Evolutionary conservation across 2,113 vertebrate genomes (phyloP).

Genomic region (Polyodon spathula): DNA sequence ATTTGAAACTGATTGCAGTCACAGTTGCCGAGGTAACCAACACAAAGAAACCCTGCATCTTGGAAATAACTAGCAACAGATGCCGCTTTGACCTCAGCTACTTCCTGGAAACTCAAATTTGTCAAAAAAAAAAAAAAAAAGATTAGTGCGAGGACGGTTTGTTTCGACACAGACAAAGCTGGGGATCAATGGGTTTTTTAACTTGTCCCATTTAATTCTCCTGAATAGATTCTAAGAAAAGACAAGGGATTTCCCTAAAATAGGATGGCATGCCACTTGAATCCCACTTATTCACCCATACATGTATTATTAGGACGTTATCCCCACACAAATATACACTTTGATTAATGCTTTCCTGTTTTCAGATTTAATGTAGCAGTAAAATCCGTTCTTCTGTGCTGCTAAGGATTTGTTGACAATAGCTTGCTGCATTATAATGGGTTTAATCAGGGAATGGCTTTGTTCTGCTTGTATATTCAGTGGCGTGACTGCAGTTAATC

Average conservation of each 20-base stretch:
- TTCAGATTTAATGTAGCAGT: too few species aligned
- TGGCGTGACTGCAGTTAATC: too few species aligned
- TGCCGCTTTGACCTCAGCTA: slow-evolving; percentile 78
- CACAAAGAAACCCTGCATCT: slow-evolving; percentile 62
- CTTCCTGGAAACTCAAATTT: slow-evolving; percentile 89
- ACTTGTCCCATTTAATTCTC: slow-evolving; percentile 2
- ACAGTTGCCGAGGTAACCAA: slow-evolving; percentile 62
- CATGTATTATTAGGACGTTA: neutral
- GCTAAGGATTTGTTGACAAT: too few species aligned
- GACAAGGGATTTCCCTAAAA: neutral
- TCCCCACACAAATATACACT: too few species aligned
- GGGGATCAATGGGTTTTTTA: slow-evolving; percentile 8
- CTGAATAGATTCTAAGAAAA: neutral
- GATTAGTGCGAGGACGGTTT: slow-evolving; percentile 65
- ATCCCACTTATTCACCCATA: neutral
- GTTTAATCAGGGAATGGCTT: too few species aligned
- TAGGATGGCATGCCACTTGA: too few species aligned
- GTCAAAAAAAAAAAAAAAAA: slow-evolving; percentile 81
- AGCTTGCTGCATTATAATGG: too few species aligned
- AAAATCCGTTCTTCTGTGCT: too few species aligned
- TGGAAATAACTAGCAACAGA: slow-evolving; percentile 83
- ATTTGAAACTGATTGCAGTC: slow-evolving; percentile 50
- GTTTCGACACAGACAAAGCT: slow-evolving; percentile 28
- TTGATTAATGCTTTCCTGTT: too few species aligned
- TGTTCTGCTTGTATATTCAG: too few species aligned